phyloP scores from a whole-genome alignment of 2,888 invertebrate species.

The Embidobia sp. region DNA sequence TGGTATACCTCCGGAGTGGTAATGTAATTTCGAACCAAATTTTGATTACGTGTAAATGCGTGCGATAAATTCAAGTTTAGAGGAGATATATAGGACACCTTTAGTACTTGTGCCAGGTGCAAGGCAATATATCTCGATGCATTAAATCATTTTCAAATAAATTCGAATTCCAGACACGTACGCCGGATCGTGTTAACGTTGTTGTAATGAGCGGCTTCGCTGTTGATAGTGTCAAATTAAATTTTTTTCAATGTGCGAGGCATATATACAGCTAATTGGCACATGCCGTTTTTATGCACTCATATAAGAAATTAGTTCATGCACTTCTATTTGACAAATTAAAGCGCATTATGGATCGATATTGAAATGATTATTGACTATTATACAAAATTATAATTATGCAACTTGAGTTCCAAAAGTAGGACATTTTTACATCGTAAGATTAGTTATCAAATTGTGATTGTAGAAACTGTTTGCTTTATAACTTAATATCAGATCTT shows the following conservation, averaged over 20 bases:
- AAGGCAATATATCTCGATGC: conserved; percentile 44
- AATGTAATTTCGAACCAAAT: conserved; percentile 33
- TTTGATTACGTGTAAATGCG: conserved; percentile 47
- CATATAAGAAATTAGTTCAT: too few relatives aligned
- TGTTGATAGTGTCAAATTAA: conserved; percentile 25
- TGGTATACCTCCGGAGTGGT: too few relatives aligned
- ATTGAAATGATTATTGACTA: too few relatives aligned
- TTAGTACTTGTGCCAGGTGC: conserved; percentile 51
- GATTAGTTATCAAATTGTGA: too few relatives aligned
- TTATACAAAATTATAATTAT: too few relatives aligned
- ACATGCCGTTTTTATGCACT: not conserved
- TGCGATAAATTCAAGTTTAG: conserved; percentile 42
- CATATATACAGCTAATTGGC: too few relatives aligned
- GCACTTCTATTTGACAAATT: too few relatives aligned
- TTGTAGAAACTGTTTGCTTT: too few relatives aligned
- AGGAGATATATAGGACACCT: conserved; percentile 50
- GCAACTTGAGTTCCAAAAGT: too few relatives aligned
- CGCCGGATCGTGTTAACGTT: conserved; percentile 29
- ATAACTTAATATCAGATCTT: too few relatives aligned
- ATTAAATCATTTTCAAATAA: conserved; percentile 57
- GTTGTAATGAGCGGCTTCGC: conserved; percentile 17
- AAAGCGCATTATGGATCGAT: too few relatives aligned
- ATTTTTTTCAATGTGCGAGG: conserved; percentile 1
- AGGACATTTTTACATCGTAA: too few relatives aligned
- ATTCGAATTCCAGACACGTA: conserved; percentile 46